Base-by-base conservation (phyloP, 2,113 vertebrate genomes). In the Herpailurus yagouaroundi region DNA sequence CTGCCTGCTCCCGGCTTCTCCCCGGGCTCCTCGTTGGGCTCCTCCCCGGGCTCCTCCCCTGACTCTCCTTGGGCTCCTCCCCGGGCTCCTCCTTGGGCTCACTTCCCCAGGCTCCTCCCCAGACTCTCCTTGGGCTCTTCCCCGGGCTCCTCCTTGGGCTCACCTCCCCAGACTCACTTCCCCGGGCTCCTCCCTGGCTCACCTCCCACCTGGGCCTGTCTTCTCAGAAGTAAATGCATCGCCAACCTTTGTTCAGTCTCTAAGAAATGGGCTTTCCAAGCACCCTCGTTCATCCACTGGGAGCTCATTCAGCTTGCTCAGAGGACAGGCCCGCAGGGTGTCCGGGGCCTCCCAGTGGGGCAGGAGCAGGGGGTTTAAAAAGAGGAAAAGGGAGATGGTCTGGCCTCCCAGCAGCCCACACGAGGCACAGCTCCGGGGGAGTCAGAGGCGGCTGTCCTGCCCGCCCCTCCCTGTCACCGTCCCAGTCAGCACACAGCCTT, bases 1-100 rank as follows among this genome's bases (percentile, higher is more conserved):
- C 80, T 97, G 93, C 57, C 97, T 97, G 74, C 73, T 80, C 38
- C 94, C 73, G 1, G 55, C 36, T 87, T 63, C 15, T 90, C 41
- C 16, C 45, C 21, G 29, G 55, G 18, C 18, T 21, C 18, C 16
- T 19, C 55, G 3, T 15, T 15, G 19, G 18, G 55, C 55, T 57
- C 19, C 55, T 57, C 55, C 55, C 57, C 9, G 2, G 55, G 18
- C 55, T 57, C 19, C 7, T 60, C 19, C 57, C 38, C 38, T 4
- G 38, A 38, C 38, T 38, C 38, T 60, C 57, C 21, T 21, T 23
- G 2, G 21, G 7, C 7, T 60, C 57, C 21, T 60, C 57, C 21
- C 57, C 9, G 2, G 21, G 7, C 7, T 60, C 57, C 21, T 60
- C 57, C 57, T 3, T 3, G 21, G 21, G 7, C 57, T 60, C 57